Percentiles rank a stretch among this genome's conserved stretches.
Evolutionary conservation across 2,888 invertebrate species (phyloP).

Genomic region (Tricholauxania praeusta): DNA sequence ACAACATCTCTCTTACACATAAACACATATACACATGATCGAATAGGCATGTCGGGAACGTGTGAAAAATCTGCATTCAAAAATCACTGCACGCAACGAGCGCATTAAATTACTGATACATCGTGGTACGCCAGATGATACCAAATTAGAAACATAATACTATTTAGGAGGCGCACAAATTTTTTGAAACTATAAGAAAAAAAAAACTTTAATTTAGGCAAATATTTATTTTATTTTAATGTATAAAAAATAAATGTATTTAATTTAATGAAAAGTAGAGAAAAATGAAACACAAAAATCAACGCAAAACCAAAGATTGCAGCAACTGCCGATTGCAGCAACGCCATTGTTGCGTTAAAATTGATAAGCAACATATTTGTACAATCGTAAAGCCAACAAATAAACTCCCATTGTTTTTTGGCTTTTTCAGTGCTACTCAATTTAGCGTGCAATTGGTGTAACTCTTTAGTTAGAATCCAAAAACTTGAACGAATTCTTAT

Average conservation of each 20-base stretch:
- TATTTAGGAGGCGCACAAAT: conserved; percentile 47
- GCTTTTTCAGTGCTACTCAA: no score
- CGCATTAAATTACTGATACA: conserved; percentile 88
- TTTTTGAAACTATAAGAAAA: background rate
- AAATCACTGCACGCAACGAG: conserved; percentile 88
- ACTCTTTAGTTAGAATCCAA: no score
- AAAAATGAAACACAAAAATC: background rate
- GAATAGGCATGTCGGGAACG: conserved; percentile 85
- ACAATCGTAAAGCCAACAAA: no score
- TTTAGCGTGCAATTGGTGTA: no score
- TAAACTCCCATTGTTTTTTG: no score
- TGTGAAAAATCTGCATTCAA: conserved; percentile 87
- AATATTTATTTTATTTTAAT: conserved; percentile 17
- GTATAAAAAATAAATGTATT: conserved; percentile 15
- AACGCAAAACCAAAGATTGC: conserved; percentile 10
- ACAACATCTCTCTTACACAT: conserved; percentile 12
- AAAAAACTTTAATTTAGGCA: conserved; percentile 27
- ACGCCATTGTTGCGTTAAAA: no score
- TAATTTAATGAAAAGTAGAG: conserved; percentile 30
- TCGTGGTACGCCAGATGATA: conserved; percentile 87
- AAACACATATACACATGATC: background rate
- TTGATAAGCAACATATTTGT: no score
- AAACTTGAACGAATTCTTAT: no score
- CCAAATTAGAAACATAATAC: conserved; percentile 75
- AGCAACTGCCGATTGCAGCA: background rate